Evolutionary conservation across 2,113 vertebrate genomes (phyloP), one percentile per base, ranked within the genome.

Genomic region (Triplophysa rosa): DNA sequence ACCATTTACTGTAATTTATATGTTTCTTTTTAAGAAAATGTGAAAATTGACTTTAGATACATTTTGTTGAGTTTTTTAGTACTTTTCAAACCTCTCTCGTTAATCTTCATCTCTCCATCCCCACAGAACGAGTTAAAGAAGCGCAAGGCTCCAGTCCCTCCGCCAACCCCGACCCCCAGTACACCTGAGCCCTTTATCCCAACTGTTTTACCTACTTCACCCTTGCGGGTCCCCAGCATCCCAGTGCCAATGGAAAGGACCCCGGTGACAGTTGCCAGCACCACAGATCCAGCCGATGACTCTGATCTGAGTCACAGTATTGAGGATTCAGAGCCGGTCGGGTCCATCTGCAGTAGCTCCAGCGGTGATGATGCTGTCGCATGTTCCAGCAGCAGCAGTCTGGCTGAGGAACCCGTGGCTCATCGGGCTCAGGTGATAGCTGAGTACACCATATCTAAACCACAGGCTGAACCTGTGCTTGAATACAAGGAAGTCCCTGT

Each of bases 51-150:
- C n/a, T n/a, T n/a, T n/a, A n/a, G 8, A 40, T 7, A 17, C 17
- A 54, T 54, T 2, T 4, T n/a, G 16, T 56, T 52, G 0, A 56
- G 8, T 19, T 19, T 1, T 7, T 19, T 6, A 19, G 52, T 56
- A 64, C 67, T 62, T 37, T 10, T 70, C 24, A 54, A 70, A 33
- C 24, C 10, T 70, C 6, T 54, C 52, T 3, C 29, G 14, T 24
- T 67, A 24, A 47, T 73, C 63, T 82, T 2, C 54, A 42, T 88
- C 84, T 95, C 93, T 3, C 89, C 93, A 29, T 89, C 87, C 0
- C 89, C 93, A 59, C 89, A 91, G 80, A 87, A 91, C 78, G 94
- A 93, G 87, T 94, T 94, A 75, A 97, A 95, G 89, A 99, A 98
- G 89, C 92, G 96, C 17, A 95, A 93, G 83, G 97, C 97, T 1